Conservation (phyloP, 2,888 invertebrate genomes). For the Raillietiella orientalis region DNA sequence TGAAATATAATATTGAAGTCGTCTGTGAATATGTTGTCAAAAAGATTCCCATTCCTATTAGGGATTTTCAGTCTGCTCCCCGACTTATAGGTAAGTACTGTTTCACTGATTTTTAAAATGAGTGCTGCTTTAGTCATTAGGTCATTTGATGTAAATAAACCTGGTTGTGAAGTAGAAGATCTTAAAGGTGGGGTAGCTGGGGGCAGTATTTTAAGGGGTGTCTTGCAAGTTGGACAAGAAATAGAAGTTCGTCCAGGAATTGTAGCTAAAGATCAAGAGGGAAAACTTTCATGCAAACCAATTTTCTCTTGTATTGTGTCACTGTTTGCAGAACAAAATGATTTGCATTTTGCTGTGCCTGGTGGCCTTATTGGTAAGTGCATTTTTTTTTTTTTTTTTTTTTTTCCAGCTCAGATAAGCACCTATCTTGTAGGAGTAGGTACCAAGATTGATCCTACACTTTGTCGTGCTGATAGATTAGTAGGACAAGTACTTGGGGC, state of each 20-base stretch:
- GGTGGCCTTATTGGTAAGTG: conserved; percentile 70
- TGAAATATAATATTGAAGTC: conserved; percentile 97
- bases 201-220: conserved; percentile 84
- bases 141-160: conserved; percentile 98
- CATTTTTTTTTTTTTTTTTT: too few relatives aligned
- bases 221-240: conserved; percentile 88
- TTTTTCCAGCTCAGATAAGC: conserved; percentile 1
- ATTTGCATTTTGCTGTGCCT: conserved; percentile 89
- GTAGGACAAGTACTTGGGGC: conserved; percentile 93
- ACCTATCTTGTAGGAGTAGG: conserved; percentile 34
- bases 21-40: conserved; percentile 94
- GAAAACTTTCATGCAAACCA: conserved; percentile 76
- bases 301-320: conserved; percentile 92
- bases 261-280: conserved; percentile 83
- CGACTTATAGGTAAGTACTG: conserved; percentile 32
- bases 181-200: conserved; percentile 96
- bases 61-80: conserved; percentile 83
- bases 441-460: conserved; percentile 91
- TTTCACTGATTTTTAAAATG: neutral
- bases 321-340: conserved; percentile 90
- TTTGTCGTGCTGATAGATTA: conserved; percentile 89
- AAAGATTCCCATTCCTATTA: conserved; percentile 80
- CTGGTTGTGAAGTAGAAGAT: conserved; percentile 93
- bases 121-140: conserved; percentile 15
- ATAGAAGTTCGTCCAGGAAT: conserved; percentile 93